A percentile compares a stretch with the other conserved stretches of the same genome.
phyloP scores from a whole-genome alignment of 2,797 vertebrate species.

The Phylloscopus collybita region DNA sequence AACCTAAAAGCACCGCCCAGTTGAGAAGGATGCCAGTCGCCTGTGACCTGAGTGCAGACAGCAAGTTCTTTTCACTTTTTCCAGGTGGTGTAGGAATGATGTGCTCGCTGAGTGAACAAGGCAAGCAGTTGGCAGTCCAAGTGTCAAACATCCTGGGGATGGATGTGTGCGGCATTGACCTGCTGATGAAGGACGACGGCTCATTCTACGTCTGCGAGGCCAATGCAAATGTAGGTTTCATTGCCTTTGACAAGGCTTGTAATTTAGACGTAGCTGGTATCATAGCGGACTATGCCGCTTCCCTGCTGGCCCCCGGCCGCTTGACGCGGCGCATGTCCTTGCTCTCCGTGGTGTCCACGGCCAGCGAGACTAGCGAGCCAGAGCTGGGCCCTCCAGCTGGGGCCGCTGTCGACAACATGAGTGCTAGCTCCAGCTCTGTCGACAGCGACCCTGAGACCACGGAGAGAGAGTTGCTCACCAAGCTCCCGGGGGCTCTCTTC shows the following conservation, averaged over 20 bases:
- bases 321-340: slow-evolving; percentile 85
- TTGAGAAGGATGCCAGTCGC: background rate
- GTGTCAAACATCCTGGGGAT: slow-evolving; percentile 85
- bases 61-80: background rate
- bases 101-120: slow-evolving; percentile 83
- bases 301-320: slow-evolving; percentile 83
- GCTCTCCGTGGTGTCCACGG: slow-evolving; percentile 85
- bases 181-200: slow-evolving; percentile 83
- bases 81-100: slow-evolving; percentile 83
- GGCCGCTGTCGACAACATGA: slow-evolving; percentile 84
- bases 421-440: slow-evolving; percentile 85
- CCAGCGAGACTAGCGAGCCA: slow-evolving; percentile 85
- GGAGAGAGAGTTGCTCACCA: slow-evolving; percentile 83
- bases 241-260: slow-evolving; percentile 86
- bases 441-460: slow-evolving; percentile 87
- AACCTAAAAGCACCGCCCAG: rapidly evolving
- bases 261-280: slow-evolving; percentile 85
- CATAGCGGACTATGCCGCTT: slow-evolving; percentile 83
- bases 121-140: slow-evolving; percentile 82
- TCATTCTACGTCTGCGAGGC: slow-evolving; percentile 85
- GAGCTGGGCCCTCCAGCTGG: slow-evolving; percentile 82
- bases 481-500: slow-evolving; percentile 83
- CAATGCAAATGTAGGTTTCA: slow-evolving; percentile 86
- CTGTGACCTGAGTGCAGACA: background rate
- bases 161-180: slow-evolving; percentile 84